These are phyloP conservation scores for Scaptomyza cyrtandrae DNA, from an alignment of 2,888 invertebrate species.

Conservation along the genomic window DNA sequence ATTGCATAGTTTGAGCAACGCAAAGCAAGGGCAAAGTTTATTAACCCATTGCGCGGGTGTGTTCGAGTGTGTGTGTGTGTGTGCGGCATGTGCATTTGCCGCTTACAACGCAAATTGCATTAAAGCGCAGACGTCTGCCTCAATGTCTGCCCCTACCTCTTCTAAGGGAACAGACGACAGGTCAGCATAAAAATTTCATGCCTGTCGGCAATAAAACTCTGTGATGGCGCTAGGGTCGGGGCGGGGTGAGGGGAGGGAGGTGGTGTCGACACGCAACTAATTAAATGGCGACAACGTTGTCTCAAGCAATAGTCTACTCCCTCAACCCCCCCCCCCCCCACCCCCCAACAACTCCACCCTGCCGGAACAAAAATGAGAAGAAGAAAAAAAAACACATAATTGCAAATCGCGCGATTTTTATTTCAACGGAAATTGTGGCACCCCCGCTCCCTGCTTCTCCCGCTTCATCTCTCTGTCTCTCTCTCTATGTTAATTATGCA, in stretches of 20 bases:
- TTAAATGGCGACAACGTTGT: slow-evolving; percentile 52
- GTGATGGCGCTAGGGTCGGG: neutral
- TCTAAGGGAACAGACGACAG: slow-evolving; percentile 7
- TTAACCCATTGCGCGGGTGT: slow-evolving; percentile 42
- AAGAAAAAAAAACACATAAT: slow-evolving; percentile 1
- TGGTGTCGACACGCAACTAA: slow-evolving; percentile 46
- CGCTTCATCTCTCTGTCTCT: neutral
- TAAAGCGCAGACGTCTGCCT: slow-evolving; percentile 20
- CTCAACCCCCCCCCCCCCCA: too few relatives aligned
- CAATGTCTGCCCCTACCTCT: slow-evolving; percentile 4
- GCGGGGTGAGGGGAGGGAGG: neutral
- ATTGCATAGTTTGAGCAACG: slow-evolving; percentile 28
- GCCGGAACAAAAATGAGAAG: slow-evolving; percentile 10
- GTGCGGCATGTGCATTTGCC: slow-evolving; percentile 16
- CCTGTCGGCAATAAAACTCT: slow-evolving; percentile 27
- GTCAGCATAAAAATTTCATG: slow-evolving; percentile 54
- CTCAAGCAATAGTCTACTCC: slow-evolving; percentile 1
- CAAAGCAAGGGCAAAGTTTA: slow-evolving; percentile 53
- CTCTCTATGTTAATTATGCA: slow-evolving; percentile 39
- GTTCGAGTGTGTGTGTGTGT: slow-evolving; percentile 9
- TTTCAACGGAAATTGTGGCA: slow-evolving; percentile 39
- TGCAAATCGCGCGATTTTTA: slow-evolving; percentile 16
- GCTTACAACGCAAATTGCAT: slow-evolving; percentile 44
- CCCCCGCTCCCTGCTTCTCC: neutral
- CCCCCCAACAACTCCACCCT: too few relatives aligned